These are phyloP conservation scores for Stegostoma tigrinum DNA, from an alignment of 2,113 vertebrate genomes.

Conservation along the genomic window DNA sequence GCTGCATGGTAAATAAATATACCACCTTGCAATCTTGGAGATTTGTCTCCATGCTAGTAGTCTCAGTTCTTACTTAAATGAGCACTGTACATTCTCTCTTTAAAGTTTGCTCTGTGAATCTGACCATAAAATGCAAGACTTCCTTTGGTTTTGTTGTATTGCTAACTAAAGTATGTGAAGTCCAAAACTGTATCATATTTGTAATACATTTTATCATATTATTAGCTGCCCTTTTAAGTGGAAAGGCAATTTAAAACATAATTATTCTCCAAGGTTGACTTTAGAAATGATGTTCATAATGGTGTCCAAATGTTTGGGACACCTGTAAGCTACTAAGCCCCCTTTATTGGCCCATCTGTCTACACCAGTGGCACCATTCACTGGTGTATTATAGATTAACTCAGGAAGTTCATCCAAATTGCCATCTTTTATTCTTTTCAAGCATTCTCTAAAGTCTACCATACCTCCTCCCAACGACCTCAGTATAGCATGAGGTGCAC, in stretches of 20 bases:
- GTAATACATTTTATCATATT: not conserved
- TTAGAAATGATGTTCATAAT: slow-evolving; percentile 39
- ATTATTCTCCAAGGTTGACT: not conserved
- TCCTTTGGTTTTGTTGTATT: slow-evolving; percentile 12
- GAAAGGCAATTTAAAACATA: not conserved
- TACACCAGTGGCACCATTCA: slow-evolving; percentile 36
- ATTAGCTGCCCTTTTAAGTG: not conserved
- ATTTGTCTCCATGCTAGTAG: not conserved
- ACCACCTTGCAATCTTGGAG: not conserved
- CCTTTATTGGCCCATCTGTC: slow-evolving; percentile 45
- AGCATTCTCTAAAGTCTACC: slow-evolving; percentile 41
- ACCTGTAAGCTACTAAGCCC: slow-evolving; percentile 44
- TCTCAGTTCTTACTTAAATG: not conserved
- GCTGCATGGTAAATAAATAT: not conserved
- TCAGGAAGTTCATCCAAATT: slow-evolving; percentile 39
- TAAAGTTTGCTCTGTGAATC: not conserved
- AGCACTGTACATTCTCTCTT: not conserved
- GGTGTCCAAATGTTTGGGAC: slow-evolving; percentile 39
- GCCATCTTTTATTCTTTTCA: slow-evolving; percentile 36
- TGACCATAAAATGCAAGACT: not conserved
- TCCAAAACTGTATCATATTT: not conserved
- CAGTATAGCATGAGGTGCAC: slow-evolving; percentile 43
- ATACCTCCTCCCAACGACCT: slow-evolving; percentile 43
- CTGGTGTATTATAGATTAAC: slow-evolving; percentile 40
- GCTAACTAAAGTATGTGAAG: not conserved